A percentile compares a stretch with the other conserved stretches of the same genome.
Evolutionary conservation across 1,140 invertebrate genomes (phyloP).

Genomic region (Drosophila kohkoa): DNA sequence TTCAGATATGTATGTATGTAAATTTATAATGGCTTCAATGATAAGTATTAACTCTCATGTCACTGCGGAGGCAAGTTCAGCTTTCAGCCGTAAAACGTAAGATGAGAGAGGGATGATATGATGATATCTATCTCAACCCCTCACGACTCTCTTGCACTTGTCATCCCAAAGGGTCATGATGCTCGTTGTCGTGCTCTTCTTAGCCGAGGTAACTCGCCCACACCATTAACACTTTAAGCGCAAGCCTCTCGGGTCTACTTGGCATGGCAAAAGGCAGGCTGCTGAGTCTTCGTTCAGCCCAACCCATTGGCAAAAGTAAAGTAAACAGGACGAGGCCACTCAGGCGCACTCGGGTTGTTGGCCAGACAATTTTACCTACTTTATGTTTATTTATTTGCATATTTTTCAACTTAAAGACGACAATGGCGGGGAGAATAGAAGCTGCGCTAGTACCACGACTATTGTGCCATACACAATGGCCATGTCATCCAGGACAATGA

Average conservation of each 20-base stretch:
- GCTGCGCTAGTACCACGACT: constrained; percentile 42
- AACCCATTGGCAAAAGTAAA: constrained; percentile 24
- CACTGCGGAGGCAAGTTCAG: constrained; percentile 33
- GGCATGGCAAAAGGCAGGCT: constrained; percentile 13
- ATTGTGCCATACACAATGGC: constrained; percentile 51
- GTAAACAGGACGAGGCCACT: constrained; percentile 51
- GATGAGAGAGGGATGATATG: constrained; percentile 38
- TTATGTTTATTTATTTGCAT: constrained; percentile 82
- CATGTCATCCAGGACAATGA: constrained; percentile 47
- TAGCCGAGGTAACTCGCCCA: constrained; percentile 34
- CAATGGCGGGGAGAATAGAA: constrained; percentile 56
- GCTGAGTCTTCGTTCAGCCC: constrained; percentile 7
- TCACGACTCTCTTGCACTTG: constrained; percentile 46
- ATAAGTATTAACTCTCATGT: constrained; percentile 47
- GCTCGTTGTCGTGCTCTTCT: constrained; percentile 28
- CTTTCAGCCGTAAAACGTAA: constrained; percentile 35
- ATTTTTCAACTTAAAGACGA: constrained; percentile 82
- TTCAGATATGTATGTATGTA: constrained; percentile 24
- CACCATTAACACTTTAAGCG: constrained; percentile 66
- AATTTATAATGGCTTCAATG: constrained; percentile 37
- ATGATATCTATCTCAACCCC: constrained; percentile 17
- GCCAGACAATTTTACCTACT: constrained; percentile 83
- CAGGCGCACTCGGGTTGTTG: constrained; percentile 69
- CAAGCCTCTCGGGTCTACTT: constrained; percentile 69
- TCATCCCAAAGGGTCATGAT: constrained; percentile 68